A percentile compares a stretch with the other conserved stretches of the same genome.
Conservation (phyloP, 2,113 vertebrate species). For the Muntiacus reevesi region DNA sequence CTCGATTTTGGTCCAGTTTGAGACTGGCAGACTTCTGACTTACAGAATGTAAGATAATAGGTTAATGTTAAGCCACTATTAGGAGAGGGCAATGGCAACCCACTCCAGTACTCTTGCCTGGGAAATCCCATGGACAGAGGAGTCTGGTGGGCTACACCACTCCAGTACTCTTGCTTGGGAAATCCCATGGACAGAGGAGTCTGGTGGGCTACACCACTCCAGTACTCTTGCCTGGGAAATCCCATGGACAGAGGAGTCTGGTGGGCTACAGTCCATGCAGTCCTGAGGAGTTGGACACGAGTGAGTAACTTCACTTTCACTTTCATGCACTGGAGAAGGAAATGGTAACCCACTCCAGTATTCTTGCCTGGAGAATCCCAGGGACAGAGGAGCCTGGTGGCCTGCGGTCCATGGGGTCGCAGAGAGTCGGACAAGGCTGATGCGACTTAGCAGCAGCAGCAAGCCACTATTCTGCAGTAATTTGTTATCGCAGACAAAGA, state of each 20-base stretch:
- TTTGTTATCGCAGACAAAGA: background rate
- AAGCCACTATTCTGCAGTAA: background rate
- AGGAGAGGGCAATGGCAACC: background rate
- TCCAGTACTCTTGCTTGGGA: background rate
- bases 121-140: no score
- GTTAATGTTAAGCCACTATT: background rate
- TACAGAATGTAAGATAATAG: background rate
- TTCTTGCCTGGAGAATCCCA: background rate
- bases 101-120: background rate
- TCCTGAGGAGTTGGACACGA: accelerated
- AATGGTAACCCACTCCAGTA: background rate
- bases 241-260: background rate
- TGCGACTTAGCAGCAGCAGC: background rate
- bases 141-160: background rate
- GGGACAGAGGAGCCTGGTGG: background rate
- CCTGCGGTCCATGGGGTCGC: no score
- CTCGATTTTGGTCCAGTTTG: background rate
- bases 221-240: background rate
- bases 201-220: background rate
- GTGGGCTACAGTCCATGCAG: background rate
- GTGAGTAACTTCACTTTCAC: background rate
- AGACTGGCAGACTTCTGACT: background rate
- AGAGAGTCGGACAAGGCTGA: background rate
- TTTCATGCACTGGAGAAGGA: background rate
- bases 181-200: no score